Evolutionary conservation across 2,113 vertebrate species (phyloP).

Genomic region (Callipepla californica): DNA sequence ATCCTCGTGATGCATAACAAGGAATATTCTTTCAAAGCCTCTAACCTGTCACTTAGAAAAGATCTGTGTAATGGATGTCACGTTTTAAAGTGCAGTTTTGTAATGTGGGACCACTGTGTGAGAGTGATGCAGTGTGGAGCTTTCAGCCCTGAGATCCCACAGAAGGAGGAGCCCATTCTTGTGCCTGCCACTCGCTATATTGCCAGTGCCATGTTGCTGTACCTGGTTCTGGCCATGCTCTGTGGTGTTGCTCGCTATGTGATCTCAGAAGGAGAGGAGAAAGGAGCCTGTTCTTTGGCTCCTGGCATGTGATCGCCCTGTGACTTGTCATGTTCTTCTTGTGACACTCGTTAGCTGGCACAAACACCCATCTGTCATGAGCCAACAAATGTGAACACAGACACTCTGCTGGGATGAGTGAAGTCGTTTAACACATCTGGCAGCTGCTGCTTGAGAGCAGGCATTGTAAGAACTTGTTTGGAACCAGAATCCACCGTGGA

Average conservation of each 20-base stretch:
- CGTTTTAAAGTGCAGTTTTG: neutral
- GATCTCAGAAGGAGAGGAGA: neutral
- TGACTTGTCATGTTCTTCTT: neutral
- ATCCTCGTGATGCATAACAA: neutral
- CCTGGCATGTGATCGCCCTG: neutral
- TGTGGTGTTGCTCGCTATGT: neutral
- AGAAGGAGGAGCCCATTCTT: neutral
- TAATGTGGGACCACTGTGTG: neutral
- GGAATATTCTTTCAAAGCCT: neutral
- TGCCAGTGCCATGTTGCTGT: neutral
- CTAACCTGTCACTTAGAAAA: neutral
- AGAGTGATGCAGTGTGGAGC: neutral
- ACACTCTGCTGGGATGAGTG: neutral
- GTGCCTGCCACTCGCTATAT: neutral
- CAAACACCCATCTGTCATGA: neutral
- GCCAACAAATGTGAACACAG: neutral
- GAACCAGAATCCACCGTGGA: accelerated
- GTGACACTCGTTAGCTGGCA: neutral
- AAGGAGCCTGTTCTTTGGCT: neutral
- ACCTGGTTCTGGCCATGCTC: neutral
- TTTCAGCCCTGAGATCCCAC: neutral
- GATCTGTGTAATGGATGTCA: neutral
- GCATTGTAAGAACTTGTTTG: neutral
- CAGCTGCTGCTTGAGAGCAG: neutral
- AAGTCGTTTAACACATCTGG: accelerated